phyloP scores from a whole-genome alignment of 1,140 invertebrate species.

The Drosophila ananassae region DNA sequence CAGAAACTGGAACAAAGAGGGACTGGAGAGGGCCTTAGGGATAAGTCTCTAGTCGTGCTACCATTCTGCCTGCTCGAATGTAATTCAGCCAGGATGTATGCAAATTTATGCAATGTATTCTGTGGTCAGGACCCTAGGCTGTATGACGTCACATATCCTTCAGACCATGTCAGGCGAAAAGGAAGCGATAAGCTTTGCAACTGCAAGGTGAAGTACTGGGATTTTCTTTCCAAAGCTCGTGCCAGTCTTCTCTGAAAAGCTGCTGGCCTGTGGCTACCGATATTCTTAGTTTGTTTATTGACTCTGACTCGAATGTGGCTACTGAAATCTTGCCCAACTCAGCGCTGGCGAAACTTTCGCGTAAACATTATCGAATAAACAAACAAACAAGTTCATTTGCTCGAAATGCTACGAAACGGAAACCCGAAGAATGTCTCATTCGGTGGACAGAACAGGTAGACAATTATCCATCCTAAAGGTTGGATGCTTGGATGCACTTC shows the following conservation, averaged over 20 bases:
- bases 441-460: conserved; percentile 18
- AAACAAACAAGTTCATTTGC: conserved; percentile 74
- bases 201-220: background rate
- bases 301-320: conserved; percentile 21
- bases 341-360: conserved; percentile 27
- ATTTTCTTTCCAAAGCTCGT: conserved; percentile 20
- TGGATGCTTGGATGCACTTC: conserved; percentile 57
- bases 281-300: conserved; percentile 48
- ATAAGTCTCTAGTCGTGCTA: conserved; percentile 9
- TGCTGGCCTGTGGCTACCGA: background rate
- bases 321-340: conserved; percentile 36
- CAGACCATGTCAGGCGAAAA: conserved; percentile 45
- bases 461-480: conserved; percentile 8
- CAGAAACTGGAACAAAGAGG: conserved; percentile 39
- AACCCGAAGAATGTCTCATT: conserved; percentile 8
- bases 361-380: conserved; percentile 70
- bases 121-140: conserved; percentile 49
- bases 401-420: background rate
- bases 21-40: conserved; percentile 21
- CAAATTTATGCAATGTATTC: conserved; percentile 60
- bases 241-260: conserved; percentile 16
- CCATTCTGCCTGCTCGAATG: conserved; percentile 26
- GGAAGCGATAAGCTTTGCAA: conserved; percentile 25
- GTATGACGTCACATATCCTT: conserved; percentile 34
- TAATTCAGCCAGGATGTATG: conserved; percentile 62